Evolutionary conservation across 2,888 invertebrate genomes (phyloP).

Genomic region (Volucella inflata): DNA sequence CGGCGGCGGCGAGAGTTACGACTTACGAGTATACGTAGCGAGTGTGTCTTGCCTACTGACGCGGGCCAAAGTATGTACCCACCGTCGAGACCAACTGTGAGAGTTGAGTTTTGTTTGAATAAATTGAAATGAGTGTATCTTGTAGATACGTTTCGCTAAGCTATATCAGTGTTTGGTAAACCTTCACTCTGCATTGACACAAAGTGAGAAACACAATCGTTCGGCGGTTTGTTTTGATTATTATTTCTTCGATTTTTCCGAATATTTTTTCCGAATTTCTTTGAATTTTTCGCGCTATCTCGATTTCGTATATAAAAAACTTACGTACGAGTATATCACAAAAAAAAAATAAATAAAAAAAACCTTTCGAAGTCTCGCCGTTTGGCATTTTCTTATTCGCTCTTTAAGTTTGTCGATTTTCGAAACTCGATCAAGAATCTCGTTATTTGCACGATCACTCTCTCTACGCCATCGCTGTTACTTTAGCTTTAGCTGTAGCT

Average conservation of each 20-base stretch:
- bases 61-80: slow-evolving; percentile 31
- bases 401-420: slow-evolving; percentile 40
- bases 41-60: slow-evolving; percentile 40
- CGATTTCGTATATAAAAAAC: slow-evolving; percentile 20
- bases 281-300: slow-evolving; percentile 35
- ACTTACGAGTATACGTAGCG: slow-evolving; percentile 13
- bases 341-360: too few relatives aligned
- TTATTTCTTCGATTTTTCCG: slow-evolving; percentile 8
- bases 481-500: too few relatives aligned
- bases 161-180: slow-evolving; percentile 76
- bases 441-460: slow-evolving; percentile 55
- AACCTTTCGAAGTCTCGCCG: too few relatives aligned
- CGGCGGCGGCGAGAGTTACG: slow-evolving; percentile 32
- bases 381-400: slow-evolving; percentile 31
- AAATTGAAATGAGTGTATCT: slow-evolving; percentile 75
- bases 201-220: slow-evolving; percentile 69
- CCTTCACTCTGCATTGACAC: slow-evolving; percentile 76
- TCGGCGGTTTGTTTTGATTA: slow-evolving; percentile 38
- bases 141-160: slow-evolving; percentile 73
- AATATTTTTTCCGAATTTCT: slow-evolving; percentile 23
- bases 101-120: slow-evolving; percentile 71
- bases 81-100: slow-evolving; percentile 37
- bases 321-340: slow-evolving; percentile 19
- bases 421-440: slow-evolving; percentile 70
- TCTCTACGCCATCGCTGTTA: slow-evolving; percentile 6